Conservation (phyloP, 2,888 invertebrate genomes). For the Agriotes lineatus region DNA sequence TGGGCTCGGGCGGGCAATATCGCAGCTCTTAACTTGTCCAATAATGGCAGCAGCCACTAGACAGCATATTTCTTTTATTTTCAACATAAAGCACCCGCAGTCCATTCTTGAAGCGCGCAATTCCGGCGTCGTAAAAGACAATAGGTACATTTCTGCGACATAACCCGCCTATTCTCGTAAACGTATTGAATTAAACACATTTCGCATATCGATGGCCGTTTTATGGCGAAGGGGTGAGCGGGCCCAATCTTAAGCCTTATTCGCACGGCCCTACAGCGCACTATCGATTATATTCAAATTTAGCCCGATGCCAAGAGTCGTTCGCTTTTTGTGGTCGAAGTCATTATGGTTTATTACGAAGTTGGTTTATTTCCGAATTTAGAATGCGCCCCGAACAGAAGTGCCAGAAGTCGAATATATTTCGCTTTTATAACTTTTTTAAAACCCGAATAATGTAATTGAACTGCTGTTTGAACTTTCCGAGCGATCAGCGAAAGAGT, state of each 20-base stretch:
- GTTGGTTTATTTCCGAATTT: constrained; percentile 49
- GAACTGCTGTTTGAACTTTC: constrained; percentile 28
- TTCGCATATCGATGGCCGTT: constrained; percentile 56
- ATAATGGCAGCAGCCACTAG: constrained; percentile 8
- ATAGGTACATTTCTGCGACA: constrained; percentile 49
- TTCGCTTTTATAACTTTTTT: constrained; percentile 44
- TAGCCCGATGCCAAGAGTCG: constrained; percentile 39
- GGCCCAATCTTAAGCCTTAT: constrained; percentile 45
- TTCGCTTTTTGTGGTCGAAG: constrained; percentile 44
- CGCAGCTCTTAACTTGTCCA: not conserved
- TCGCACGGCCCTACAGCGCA: constrained; percentile 34
- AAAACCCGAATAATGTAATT: constrained; percentile 44
- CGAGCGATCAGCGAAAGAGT: not conserved
- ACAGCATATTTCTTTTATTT: constrained; percentile 44
- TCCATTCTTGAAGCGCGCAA: constrained; percentile 40
- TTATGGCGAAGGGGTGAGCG: constrained; percentile 47
- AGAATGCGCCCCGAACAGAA: constrained; percentile 39
- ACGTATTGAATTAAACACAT: constrained; percentile 57
- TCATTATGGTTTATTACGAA: constrained; percentile 48
- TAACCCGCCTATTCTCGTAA: constrained; percentile 50
- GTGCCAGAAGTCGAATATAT: constrained; percentile 45
- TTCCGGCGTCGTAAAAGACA: constrained; percentile 52
- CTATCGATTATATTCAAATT: constrained; percentile 46
- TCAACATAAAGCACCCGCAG: constrained; percentile 42
- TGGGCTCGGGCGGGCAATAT: not conserved